Percentiles rank a stretch among this genome's conserved stretches.
phyloP scores from a whole-genome alignment of 2,797 vertebrate genomes.

The Pyrrhura leucotis region DNA sequence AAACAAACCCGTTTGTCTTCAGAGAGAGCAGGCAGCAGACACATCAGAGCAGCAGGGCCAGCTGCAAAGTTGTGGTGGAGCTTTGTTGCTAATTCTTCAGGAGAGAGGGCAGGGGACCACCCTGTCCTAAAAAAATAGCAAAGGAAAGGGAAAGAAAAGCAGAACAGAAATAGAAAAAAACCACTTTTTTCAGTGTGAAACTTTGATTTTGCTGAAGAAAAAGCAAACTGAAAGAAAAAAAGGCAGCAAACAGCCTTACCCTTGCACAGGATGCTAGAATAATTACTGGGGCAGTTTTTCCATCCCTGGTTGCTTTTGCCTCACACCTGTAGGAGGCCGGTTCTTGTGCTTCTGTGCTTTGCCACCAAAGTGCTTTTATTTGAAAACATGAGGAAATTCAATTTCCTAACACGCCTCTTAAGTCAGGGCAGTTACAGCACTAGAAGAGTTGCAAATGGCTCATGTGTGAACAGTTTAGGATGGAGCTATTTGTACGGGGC shows the following conservation, averaged over 20 bases:
- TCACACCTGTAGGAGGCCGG: conserved; percentile 52
- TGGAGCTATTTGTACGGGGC: neutral
- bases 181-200: neutral
- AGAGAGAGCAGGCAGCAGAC: neutral
- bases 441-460: neutral
- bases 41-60: neutral
- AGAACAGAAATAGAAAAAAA: neutral
- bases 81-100: conserved; percentile 42
- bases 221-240: neutral
- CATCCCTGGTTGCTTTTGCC: conserved; percentile 12
- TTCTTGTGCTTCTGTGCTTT: conserved; percentile 70
- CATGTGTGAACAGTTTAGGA: neutral
- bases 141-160: neutral
- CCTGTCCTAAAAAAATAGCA: neutral
- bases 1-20: conserved; percentile 30
- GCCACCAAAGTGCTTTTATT: neutral
- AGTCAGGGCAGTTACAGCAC: neutral
- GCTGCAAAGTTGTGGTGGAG: conserved; percentile 12
- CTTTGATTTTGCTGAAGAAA: neutral
- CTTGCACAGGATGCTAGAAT: neutral
- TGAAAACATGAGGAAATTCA: conserved; percentile 25
- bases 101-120: neutral
- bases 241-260: neutral
- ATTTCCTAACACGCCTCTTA: neutral
- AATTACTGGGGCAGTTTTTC: neutral